Base-by-base conservation (phyloP, 1,140 invertebrate species). In the Tetramorium parvispinum region DNA sequence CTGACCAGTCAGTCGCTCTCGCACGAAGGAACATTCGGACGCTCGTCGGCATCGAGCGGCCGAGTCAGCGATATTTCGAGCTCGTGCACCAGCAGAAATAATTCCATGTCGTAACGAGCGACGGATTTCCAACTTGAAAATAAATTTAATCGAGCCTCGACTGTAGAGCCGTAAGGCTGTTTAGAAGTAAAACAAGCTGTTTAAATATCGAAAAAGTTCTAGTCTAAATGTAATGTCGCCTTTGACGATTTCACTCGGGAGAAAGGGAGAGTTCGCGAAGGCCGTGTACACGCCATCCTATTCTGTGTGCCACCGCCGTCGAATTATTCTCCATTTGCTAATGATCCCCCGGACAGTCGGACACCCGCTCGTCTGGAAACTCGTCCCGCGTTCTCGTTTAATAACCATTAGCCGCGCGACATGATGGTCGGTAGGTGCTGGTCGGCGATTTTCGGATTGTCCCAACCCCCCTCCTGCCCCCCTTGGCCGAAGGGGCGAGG, bases 381-480 rank as follows among this genome's bases (percentile, higher is more conserved):
- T 85, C 75, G 70, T 79, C 85, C 75, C 68, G 32, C 32, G 43
- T 71, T 75, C 76, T 66, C 82, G 85, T 93, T 93, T 94, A 94
- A 94, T 93, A 93, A 94, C 93, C 93, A 94, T 94, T 94, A 94
- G 92, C 85, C 43, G 51, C 70, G 57, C 66, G 66, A 75, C 32
- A 43, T 71, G 57, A 85, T 55, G 49, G 77, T 21, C 82, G 55
- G 82, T 73, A 77, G 55, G 43, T 76, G 59, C 77, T 51, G 49
- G 77, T 18, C 71, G 21, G 32, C 57, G 85, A 89, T 86, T 89
- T 88, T 81, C 68, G 59, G 53, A 71, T 68, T 63, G 61, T 79
- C 10, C 40, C 70, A 16, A 21, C 63, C 63, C 86, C 24, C 61
- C 13, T 2, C 49, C 16, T 0, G 0, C 43, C 43, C 43, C 8